Percentiles rank a stretch among this genome's conserved stretches.
phyloP scores from a whole-genome alignment of 2,113 vertebrate genomes.

The Hippopotamus amphibius region DNA sequence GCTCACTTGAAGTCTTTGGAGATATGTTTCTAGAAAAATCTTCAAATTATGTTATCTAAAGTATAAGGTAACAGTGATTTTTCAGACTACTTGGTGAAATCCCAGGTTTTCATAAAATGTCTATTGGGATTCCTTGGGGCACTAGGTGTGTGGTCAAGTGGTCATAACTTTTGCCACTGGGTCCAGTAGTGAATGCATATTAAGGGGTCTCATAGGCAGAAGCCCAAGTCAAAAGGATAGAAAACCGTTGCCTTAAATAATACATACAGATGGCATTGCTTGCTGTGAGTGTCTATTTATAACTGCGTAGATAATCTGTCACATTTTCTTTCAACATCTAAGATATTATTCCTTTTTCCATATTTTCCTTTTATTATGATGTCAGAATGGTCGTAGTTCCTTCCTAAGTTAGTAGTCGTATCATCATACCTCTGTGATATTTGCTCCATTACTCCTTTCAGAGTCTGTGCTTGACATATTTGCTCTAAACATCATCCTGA shows the following conservation, averaged over 20 bases:
- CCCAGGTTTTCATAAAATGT: not conserved
- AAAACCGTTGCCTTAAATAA: not conserved
- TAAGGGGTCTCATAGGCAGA: not conserved
- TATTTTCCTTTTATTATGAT: not conserved
- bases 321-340: not conserved
- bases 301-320: not conserved
- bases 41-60: not conserved
- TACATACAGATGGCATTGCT: not conserved
- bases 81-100: not conserved
- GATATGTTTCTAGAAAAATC: not conserved
- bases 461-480: not conserved
- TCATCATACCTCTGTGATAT: not conserved
- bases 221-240: not conserved
- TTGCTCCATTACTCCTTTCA: not conserved
- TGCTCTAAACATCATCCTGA: not conserved
- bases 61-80: not conserved
- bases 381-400: not conserved
- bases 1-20: not conserved
- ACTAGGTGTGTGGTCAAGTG: not conserved
- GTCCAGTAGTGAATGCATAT: not conserved
- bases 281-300: not conserved
- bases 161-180: not conserved
- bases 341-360: not conserved
- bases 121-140: not conserved
- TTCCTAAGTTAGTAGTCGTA: not conserved